Evolutionary conservation across 2,113 vertebrate genomes (phyloP).

Genomic region (Oryzias javanicus): DNA sequence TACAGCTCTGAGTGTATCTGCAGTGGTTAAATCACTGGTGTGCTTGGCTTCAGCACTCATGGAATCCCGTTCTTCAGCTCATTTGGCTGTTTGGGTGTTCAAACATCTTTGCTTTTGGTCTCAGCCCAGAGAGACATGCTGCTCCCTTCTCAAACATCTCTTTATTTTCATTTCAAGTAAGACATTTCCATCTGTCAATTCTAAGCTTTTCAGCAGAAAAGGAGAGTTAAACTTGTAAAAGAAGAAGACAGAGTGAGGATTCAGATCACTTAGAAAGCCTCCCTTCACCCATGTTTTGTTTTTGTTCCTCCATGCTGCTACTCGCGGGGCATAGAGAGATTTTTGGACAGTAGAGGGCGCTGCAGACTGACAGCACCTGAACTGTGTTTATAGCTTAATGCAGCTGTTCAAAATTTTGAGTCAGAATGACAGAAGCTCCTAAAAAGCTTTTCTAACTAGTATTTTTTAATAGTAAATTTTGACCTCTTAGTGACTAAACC

Average conservation of each 20-base stretch:
- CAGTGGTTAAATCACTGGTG: too few species aligned
- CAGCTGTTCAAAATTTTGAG: neutral
- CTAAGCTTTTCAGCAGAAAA: neutral
- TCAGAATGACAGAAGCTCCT: slow-evolving; percentile 3
- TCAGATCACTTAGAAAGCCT: neutral
- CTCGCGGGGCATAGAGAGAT: slow-evolving; percentile 14
- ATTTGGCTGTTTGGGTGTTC: too few species aligned
- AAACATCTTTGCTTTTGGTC: too few species aligned
- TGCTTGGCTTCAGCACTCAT: too few species aligned
- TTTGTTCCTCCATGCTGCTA: slow-evolving; percentile 11
- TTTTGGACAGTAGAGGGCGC: slow-evolving; percentile 63
- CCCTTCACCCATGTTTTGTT: neutral
- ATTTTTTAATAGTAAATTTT: neutral
- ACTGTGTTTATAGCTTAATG: neutral
- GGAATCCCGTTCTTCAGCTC: too few species aligned
- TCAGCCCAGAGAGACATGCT: too few species aligned
- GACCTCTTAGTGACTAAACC: slow-evolving; percentile 21
- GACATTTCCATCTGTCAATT: too few species aligned
- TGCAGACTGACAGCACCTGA: slow-evolving; percentile 28
- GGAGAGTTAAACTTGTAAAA: neutral
- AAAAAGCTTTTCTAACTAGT: neutral
- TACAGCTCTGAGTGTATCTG: too few species aligned
- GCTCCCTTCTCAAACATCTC: too few species aligned
- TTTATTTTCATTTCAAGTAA: too few species aligned
- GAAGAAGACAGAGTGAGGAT: neutral